Evolutionary conservation across 2,113 vertebrate species (phyloP).

Genomic region (Neoarius graeffei): DNA sequence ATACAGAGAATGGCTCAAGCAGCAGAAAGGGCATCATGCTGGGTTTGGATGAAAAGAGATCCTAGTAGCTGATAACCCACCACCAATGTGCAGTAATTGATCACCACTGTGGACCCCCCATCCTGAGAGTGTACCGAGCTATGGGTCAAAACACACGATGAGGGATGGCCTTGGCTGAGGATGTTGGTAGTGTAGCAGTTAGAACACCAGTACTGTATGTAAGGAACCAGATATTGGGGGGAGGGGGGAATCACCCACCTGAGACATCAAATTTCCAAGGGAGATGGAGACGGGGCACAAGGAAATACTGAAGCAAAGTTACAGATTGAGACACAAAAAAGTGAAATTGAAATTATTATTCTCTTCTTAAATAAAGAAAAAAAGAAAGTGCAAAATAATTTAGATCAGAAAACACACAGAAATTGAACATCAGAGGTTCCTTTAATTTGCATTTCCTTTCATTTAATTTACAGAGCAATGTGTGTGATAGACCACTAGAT

Average conservation of each 20-base stretch:
- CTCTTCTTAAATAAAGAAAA: not conserved
- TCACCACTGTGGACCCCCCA: too few species aligned
- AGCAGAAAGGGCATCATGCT: too few species aligned
- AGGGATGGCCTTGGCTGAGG: too few species aligned
- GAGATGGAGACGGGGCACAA: not conserved
- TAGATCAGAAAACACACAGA: not conserved
- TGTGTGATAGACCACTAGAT: constrained; percentile 62
- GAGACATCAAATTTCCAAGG: not conserved
- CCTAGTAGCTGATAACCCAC: too few species aligned
- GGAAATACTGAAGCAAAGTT: not conserved
- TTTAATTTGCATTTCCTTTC: not conserved
- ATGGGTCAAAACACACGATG: too few species aligned
- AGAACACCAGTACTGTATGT: too few species aligned
- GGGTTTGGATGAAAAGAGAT: too few species aligned
- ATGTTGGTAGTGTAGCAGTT: too few species aligned
- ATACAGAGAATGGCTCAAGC: too few species aligned
- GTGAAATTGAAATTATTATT: not conserved
- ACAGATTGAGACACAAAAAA: not conserved
- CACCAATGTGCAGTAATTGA: too few species aligned
- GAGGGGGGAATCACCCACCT: not conserved
- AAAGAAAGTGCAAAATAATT: not conserved
- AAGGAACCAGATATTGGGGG: too few species aligned
- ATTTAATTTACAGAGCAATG: not conserved
- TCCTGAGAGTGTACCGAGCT: too few species aligned
- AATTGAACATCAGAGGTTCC: not conserved